A percentile compares a stretch with the other conserved stretches of the same genome.
phyloP scores from a whole-genome alignment of 23 tunicate genomes.

The Trididemnum nubilum region DNA sequence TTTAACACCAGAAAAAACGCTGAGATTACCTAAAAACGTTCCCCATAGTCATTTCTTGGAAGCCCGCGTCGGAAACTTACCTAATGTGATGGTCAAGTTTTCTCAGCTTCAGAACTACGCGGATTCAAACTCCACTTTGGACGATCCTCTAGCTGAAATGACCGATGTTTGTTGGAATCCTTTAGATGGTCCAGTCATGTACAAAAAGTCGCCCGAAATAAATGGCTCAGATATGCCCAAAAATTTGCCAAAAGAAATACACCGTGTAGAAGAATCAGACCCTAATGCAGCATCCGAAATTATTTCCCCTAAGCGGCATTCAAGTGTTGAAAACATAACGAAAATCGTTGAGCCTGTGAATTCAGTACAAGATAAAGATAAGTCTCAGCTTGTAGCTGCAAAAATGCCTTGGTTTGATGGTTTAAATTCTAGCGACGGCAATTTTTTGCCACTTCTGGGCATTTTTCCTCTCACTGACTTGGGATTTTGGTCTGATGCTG shows the following conservation, averaged over 20 bases:
- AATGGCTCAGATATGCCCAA: not conserved
- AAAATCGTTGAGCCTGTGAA: not conserved
- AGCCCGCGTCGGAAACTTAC: too few species aligned
- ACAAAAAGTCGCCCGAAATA: not conserved
- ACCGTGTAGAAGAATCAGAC: not conserved
- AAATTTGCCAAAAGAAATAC: not conserved
- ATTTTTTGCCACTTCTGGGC: slow-evolving; percentile 11
- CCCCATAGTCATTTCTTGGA: too few species aligned
- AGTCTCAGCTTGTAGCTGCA: not conserved
- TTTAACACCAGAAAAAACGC: too few species aligned
- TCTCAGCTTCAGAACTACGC: too few species aligned
- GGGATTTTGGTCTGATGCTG: slow-evolving; percentile 4
- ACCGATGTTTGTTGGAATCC: slow-evolving; percentile 31
- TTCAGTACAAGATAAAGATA: not conserved
- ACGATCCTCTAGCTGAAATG: too few species aligned
- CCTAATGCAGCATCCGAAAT: too few species aligned
- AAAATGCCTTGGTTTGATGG: not conserved
- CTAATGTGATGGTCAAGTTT: too few species aligned
- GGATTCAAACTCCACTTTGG: too few species aligned
- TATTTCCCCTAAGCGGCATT: not conserved
- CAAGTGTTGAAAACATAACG: not conserved
- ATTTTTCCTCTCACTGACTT: not conserved
- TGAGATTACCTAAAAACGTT: too few species aligned
- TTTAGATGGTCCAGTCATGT: slow-evolving; percentile 1
- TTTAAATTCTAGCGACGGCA: not conserved